These are phyloP conservation scores for Heterotis niloticus DNA, from an alignment of 2,113 vertebrate genomes.

Conservation along the genomic window DNA sequence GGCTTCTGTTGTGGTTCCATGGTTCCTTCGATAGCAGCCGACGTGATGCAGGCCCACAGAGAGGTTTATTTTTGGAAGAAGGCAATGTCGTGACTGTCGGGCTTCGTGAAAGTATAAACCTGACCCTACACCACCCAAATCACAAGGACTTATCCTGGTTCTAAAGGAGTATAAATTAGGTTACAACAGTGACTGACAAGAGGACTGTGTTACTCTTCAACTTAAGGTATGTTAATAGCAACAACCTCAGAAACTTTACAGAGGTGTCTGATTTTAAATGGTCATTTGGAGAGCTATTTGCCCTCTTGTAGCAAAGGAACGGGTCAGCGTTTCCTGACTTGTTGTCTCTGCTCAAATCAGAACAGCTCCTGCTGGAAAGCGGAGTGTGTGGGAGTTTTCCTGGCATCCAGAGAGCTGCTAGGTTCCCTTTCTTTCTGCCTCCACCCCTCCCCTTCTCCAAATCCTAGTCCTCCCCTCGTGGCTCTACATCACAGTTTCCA, in stretches of 20 bases:
- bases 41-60: no score
- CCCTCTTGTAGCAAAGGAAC: background rate
- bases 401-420: slow-evolving; percentile 29
- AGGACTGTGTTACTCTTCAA: background rate
- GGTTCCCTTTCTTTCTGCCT: slow-evolving; percentile 22
- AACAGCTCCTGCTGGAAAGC: slow-evolving; percentile 20
- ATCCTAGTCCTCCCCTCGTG: slow-evolving; percentile 24
- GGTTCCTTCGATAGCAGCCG: no score
- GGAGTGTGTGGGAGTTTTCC: slow-evolving; percentile 32
- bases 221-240: background rate
- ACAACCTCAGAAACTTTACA: background rate
- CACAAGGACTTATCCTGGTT: no score
- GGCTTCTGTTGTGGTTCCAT: no score
- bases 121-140: no score
- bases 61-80: no score
- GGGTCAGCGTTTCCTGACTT: background rate
- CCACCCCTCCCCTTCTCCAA: slow-evolving; percentile 21
- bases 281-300: background rate
- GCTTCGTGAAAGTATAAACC: no score
- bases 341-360: background rate
- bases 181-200: background rate
- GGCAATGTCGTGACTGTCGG: no score
- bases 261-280: background rate
- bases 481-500: slow-evolving; percentile 24
- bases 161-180: background rate